phyloP scores from a whole-genome alignment of 2,113 vertebrate species.

The Climacteris rufus region DNA sequence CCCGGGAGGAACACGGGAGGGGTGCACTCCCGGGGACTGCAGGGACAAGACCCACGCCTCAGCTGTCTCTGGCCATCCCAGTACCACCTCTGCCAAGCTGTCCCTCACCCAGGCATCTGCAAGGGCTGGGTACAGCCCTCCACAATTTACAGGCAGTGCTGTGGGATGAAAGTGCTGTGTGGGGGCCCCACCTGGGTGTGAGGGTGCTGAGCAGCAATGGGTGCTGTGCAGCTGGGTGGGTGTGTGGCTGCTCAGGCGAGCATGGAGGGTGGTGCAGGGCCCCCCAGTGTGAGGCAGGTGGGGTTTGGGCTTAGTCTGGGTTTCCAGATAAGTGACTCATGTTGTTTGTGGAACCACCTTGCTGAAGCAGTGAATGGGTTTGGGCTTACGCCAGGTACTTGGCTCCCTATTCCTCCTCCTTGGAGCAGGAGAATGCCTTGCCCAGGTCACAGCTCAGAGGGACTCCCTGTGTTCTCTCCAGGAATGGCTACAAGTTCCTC shows the following conservation, averaged over 20 bases:
- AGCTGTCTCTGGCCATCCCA: fast-evolving
- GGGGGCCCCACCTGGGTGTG: background rate
- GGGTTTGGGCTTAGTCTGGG: fast-evolving
- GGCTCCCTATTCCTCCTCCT: fast-evolving
- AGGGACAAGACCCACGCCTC: background rate
- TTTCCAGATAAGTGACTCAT: fast-evolving
- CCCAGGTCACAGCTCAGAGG: background rate
- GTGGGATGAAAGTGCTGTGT: background rate
- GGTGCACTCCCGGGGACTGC: background rate
- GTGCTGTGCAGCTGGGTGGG: background rate
- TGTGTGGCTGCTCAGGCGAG: background rate
- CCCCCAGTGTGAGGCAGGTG: background rate
- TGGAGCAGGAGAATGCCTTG: background rate
- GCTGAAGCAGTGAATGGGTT: background rate
- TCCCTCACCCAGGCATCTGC: fast-evolving
- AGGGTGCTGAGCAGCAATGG: background rate
- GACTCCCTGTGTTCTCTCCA: conserved; percentile 27
- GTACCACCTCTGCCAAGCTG: background rate
- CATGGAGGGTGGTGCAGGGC: background rate
- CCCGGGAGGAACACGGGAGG: background rate
- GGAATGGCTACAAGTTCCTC: conserved; percentile 96
- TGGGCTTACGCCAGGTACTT: background rate
- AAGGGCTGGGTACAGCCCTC: background rate
- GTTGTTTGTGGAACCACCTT: background rate
- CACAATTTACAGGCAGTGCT: fast-evolving